Evolutionary conservation across 2,113 vertebrate genomes (phyloP).

Genomic region (Semicossyphus pulcher): DNA sequence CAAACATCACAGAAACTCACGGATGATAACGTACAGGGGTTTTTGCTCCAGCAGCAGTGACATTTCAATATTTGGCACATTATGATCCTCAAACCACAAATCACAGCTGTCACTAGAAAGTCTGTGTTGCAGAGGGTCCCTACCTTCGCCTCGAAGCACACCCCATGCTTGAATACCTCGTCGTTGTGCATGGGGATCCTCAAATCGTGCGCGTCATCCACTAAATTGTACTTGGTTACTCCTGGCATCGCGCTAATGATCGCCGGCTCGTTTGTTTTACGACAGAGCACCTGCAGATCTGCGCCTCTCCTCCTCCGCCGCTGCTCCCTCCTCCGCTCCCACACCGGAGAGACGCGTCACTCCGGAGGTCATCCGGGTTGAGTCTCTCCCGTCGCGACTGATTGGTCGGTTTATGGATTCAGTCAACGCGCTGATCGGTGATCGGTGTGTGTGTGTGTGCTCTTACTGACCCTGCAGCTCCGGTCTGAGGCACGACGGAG

Average conservation of each 20-base stretch:
- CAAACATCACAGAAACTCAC: too few species aligned
- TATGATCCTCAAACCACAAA: not conserved
- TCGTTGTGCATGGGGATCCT: conserved; percentile 95
- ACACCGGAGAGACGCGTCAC: conserved; percentile 50
- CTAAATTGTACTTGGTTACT: conserved; percentile 94
- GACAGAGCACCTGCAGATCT: conserved; percentile 62
- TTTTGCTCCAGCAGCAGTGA: not conserved
- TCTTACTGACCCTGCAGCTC: conserved; percentile 16
- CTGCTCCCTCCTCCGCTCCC: conserved; percentile 20
- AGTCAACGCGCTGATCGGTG: conserved; percentile 24
- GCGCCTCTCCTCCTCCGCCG: conserved; percentile 59
- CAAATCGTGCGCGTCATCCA: conserved; percentile 92
- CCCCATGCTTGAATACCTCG: conserved; percentile 93
- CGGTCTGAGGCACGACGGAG: conserved; percentile 35
- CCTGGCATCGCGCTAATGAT: conserved; percentile 87
- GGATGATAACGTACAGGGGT: not conserved
- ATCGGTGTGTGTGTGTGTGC: conserved; percentile 26
- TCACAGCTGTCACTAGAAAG: conserved; percentile 5
- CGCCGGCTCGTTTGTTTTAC: conserved; percentile 48
- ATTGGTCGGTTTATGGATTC: conserved; percentile 33
- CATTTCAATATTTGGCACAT: not conserved
- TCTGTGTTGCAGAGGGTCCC: conserved; percentile 61
- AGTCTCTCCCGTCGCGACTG: conserved; percentile 18
- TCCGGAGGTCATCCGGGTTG: conserved; percentile 66
- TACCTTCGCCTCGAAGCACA: conserved; percentile 97